Evolutionary conservation across 2,797 vertebrate genomes (phyloP), one percentile per base, ranked within the genome.

Genomic region (Rhinella marina): DNA sequence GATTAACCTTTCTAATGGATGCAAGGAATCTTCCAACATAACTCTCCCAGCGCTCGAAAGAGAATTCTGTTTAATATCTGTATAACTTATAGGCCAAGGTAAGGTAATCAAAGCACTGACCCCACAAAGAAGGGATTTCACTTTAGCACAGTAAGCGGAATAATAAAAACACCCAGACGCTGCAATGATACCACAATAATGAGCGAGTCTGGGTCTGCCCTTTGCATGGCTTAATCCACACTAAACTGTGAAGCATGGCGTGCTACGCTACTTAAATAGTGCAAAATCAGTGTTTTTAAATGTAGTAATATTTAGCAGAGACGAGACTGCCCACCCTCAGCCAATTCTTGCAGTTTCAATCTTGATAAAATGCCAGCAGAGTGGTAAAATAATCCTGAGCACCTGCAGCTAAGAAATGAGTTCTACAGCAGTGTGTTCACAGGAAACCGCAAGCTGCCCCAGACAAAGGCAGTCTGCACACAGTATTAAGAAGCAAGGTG

Each of bases 391-490:
- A 48, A 86, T 82, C 80, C 70, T 68, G 61, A 59, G 84, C 84
- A 89, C 79, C 79, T 89, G 72, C 48, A 82, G 29, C n/a, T 85
- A 23, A 85, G 61, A 76, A 88, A 76, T 59, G 13, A 72, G n/a
- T 52, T 88, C 50, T 88, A 16, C 72, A 66, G 41, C 25, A 59
- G 14, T 61, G 56, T 68, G 19, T 59, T 29, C 61, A 61, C 82
- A 85, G 82, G 79, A 79, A 85, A 80, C 41, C 16, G 57, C 84
- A 52, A 73, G 32, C 70, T 61, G 56, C 32, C 56, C 29, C 57
- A 84, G 54, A 75, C 70, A 85, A 85, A 85, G n/a, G 50, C 23
- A 11, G 83, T 61, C 83, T 84, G 70, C 68, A 75, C 29, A 62
- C 9, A 62, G 54, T 52, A 50, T 75, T 17, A 61, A 62, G 29